Evolutionary conservation across 2,888 invertebrate genomes (phyloP).

Genomic region (Frankliniella fusca): DNA sequence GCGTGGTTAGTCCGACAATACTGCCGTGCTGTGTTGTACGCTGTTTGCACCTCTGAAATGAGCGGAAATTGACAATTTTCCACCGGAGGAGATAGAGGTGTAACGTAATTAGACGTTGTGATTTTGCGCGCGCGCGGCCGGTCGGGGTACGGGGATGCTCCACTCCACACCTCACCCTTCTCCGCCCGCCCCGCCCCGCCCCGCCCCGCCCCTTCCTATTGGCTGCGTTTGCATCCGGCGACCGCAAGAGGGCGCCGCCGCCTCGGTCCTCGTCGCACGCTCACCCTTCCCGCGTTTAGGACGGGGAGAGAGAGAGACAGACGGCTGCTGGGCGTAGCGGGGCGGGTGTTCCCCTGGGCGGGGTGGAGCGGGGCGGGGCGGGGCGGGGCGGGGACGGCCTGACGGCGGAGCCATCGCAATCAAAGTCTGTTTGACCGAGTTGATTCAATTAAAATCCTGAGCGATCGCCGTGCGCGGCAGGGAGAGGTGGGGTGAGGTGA

Average conservation of each 20-base stretch:
- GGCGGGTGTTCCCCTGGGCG: neutral
- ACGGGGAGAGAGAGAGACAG: neutral
- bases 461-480: neutral
- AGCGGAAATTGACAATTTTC: slow-evolving; percentile 22
- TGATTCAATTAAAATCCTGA: slow-evolving; percentile 17
- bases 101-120: neutral
- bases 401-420: slow-evolving; percentile 2
- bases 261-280: too few relatives aligned
- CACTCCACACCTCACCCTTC: too few relatives aligned
- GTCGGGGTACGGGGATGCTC: too few relatives aligned
- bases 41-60: neutral
- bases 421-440: slow-evolving; percentile 24
- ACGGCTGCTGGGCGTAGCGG: neutral
- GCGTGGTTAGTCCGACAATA: too few relatives aligned
- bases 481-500: neutral
- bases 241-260: neutral
- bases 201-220: neutral
- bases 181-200: neutral
- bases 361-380: neutral
- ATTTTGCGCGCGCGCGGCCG: neutral
- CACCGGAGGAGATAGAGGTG: neutral
- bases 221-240: neutral
- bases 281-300: too few relatives aligned
- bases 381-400: neutral
- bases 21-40: neutral